These are phyloP conservation scores for Eristalinus aeneus DNA, from an alignment of 2,888 invertebrate genomes.

Conservation along the genomic window DNA sequence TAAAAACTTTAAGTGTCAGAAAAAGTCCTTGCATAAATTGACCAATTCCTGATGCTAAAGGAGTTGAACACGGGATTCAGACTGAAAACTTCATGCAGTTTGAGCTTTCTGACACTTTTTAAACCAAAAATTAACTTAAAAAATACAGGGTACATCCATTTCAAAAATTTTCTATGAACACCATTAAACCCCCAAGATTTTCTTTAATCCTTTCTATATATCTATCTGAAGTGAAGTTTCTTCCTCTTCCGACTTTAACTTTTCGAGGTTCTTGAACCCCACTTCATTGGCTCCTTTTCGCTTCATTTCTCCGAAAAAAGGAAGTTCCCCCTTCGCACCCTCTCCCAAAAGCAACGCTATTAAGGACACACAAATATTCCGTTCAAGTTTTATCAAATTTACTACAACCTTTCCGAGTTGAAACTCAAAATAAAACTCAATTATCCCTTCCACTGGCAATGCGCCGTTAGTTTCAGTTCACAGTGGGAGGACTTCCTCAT, in stretches of 20 bases:
- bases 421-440: slow-evolving; percentile 47
- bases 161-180: no score
- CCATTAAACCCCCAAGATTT: no score
- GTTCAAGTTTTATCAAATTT: slow-evolving; percentile 26
- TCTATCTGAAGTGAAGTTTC: not conserved
- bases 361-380: not conserved
- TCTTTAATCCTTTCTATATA: no score
- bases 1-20: no score
- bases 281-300: no score
- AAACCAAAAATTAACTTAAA: no score
- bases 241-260: not conserved
- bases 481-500: not conserved
- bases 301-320: not conserved
- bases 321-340: not conserved
- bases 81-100: no score
- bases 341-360: not conserved
- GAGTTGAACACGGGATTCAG: no score
- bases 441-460: not conserved
- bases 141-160: no score
- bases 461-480: not conserved
- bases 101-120: no score
- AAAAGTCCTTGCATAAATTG: no score
- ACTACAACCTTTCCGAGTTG: slow-evolving; percentile 36
- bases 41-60: no score
- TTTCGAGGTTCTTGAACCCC: not conserved